phyloP scores from a whole-genome alignment of 2,113 vertebrate genomes.

The Burhinus bistriatus region DNA sequence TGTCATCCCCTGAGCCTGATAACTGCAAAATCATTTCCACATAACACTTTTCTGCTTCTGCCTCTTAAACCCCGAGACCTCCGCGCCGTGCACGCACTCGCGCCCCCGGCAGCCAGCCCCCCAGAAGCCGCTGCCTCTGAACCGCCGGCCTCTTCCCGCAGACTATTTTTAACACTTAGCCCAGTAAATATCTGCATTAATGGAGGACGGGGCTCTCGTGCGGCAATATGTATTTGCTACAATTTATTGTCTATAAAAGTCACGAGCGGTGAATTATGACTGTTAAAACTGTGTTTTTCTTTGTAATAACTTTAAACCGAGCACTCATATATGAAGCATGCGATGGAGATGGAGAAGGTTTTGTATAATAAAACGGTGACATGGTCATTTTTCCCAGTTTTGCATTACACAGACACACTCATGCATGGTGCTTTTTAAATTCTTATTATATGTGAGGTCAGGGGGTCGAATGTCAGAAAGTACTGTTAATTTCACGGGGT shows the following conservation, averaged over 20 bases:
- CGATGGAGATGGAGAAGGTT: slow-evolving; percentile 82
- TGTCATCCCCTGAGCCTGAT: slow-evolving; percentile 92
- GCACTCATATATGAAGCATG: slow-evolving; percentile 80
- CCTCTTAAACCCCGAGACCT: slow-evolving; percentile 83
- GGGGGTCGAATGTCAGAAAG: slow-evolving; percentile 91
- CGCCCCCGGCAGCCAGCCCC: slow-evolving; percentile 70
- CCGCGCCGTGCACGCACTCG: slow-evolving; percentile 64
- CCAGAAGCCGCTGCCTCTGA: slow-evolving; percentile 41
- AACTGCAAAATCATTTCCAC: slow-evolving; percentile 92
- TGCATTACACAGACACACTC: slow-evolving; percentile 94
- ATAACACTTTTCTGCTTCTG: slow-evolving; percentile 86
- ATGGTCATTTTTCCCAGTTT: slow-evolving; percentile 89
- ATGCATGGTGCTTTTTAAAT: slow-evolving; percentile 99
- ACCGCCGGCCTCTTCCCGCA: slow-evolving; percentile 47
- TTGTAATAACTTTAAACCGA: slow-evolving; percentile 82
- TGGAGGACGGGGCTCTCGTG: slow-evolving; percentile 70
- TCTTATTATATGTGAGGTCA: slow-evolving; percentile 97
- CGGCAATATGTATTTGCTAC: slow-evolving; percentile 76
- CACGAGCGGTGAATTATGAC: slow-evolving; percentile 76
- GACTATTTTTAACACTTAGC: slow-evolving; percentile 75
- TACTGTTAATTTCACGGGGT: slow-evolving; percentile 99
- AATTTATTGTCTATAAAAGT: slow-evolving; percentile 86
- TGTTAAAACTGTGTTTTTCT: slow-evolving; percentile 80
- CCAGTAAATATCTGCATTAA: slow-evolving; percentile 83
- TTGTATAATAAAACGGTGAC: slow-evolving; percentile 90